Evolutionary conservation across 2,888 invertebrate species (phyloP).

Genomic region (Malacosoma neustria): DNA sequence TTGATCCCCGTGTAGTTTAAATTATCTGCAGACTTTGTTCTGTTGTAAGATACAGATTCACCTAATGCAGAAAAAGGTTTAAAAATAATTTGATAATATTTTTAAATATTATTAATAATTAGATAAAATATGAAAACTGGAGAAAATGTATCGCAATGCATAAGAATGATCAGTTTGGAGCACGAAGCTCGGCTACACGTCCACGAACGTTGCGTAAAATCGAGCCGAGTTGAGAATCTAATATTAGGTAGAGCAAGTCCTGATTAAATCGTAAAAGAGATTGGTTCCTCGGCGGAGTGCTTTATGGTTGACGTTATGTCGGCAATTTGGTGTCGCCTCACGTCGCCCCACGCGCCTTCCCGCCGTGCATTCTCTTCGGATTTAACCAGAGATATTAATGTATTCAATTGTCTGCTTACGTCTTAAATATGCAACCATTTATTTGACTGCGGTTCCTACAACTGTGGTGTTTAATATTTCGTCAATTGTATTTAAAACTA

Average conservation of each 20-base stretch:
- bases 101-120: too few species aligned
- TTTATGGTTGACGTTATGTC: slow-evolving; percentile 63
- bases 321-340: slow-evolving; percentile 50
- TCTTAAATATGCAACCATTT: not conserved
- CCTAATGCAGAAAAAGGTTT: too few species aligned
- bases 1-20: too few species aligned
- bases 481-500: too few species aligned
- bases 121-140: too few species aligned
- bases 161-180: not conserved
- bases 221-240: not conserved
- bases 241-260: slow-evolving; percentile 36
- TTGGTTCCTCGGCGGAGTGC: slow-evolving; percentile 61
- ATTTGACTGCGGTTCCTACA: too few species aligned
- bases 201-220: not conserved
- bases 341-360: slow-evolving; percentile 13
- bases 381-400: slow-evolving; percentile 18
- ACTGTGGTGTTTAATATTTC: too few species aligned
- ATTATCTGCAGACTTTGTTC: too few species aligned
- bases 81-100: too few species aligned
- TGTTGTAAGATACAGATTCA: too few species aligned
- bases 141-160: not conserved
- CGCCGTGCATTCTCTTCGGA: slow-evolving; percentile 22
- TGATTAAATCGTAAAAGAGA: slow-evolving; percentile 71
- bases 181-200: not conserved
- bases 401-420: not conserved